Percentiles rank a stretch among this genome's conserved stretches.
phyloP scores from a whole-genome alignment of 2,888 invertebrate genomes.

The Phania funesta region DNA sequence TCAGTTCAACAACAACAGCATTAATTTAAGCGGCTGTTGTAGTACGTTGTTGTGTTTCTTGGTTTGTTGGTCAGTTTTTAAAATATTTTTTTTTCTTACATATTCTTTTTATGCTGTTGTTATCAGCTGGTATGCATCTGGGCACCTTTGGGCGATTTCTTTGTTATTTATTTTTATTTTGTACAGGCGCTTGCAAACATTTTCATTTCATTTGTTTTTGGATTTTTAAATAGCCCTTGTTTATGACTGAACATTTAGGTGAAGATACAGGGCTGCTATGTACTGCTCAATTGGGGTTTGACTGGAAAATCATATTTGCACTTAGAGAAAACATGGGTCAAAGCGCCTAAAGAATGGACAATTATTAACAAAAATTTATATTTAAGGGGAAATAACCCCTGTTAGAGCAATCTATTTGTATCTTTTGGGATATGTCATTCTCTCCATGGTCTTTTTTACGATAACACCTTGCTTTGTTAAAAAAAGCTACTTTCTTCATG shows the following conservation, averaged over 20 bases:
- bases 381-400: not conserved
- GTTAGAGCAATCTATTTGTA: too few relatives aligned
- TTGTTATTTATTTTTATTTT: slow-evolving; percentile 60
- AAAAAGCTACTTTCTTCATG: too few relatives aligned
- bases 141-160: slow-evolving; percentile 77
- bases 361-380: not conserved
- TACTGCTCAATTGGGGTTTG: slow-evolving; percentile 24
- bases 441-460: too few relatives aligned
- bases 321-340: not conserved
- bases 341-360: not conserved
- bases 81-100: slow-evolving; percentile 69
- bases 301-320: not conserved
- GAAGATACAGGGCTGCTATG: slow-evolving; percentile 42
- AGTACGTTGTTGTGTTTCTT: slow-evolving; percentile 33
- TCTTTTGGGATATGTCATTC: too few relatives aligned
- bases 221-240: slow-evolving; percentile 37
- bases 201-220: slow-evolving; percentile 53
- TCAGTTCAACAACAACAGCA: slow-evolving; percentile 19
- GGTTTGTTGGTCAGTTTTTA: slow-evolving; percentile 40
- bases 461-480: too few relatives aligned
- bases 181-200: slow-evolving; percentile 67
- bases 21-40: slow-evolving; percentile 43
- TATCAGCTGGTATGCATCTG: slow-evolving; percentile 80
- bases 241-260: slow-evolving; percentile 50
- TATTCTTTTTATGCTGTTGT: slow-evolving; percentile 65